phyloP scores from a whole-genome alignment of 2,797 vertebrate genomes.

The Neosilurus hyrtlii region DNA sequence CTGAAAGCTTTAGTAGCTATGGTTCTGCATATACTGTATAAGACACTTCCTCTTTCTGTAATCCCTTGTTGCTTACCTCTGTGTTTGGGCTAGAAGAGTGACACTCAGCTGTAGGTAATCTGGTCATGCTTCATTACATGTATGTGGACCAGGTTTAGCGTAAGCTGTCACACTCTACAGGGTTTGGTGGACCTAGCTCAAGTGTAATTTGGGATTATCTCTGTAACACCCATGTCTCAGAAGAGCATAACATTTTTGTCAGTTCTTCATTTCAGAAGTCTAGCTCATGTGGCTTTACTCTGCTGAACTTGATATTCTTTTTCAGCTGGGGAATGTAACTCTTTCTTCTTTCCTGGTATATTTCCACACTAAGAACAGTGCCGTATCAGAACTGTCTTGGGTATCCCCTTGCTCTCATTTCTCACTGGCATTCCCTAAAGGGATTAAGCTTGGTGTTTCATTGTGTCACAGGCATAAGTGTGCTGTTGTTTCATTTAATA shows the following conservation, averaged over 20 bases:
- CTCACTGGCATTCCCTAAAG: slow-evolving; percentile 29
- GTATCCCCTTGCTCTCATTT: slow-evolving; percentile 38
- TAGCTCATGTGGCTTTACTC: slow-evolving; percentile 48
- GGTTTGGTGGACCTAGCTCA: slow-evolving; percentile 63
- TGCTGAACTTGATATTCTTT: slow-evolving; percentile 51
- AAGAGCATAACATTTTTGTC: slow-evolving; percentile 61
- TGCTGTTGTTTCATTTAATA: slow-evolving; percentile 53
- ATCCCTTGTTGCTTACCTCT: slow-evolving; percentile 17
- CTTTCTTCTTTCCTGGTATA: slow-evolving; percentile 14
- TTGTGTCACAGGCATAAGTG: slow-evolving; percentile 44
- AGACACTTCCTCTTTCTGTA: slow-evolving; percentile 6
- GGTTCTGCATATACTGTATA: not conserved
- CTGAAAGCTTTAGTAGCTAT: not conserved
- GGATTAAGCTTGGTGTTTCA: slow-evolving; percentile 44
- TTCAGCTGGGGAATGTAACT: slow-evolving; percentile 24
- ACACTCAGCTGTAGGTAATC: slow-evolving; percentile 58
- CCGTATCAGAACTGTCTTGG: slow-evolving; percentile 29
- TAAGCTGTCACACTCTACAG: slow-evolving; percentile 64
- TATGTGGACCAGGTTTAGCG: slow-evolving; percentile 59
- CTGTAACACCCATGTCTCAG: slow-evolving; percentile 63
- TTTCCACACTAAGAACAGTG: slow-evolving; percentile 35
- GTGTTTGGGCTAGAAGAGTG: slow-evolving; percentile 38
- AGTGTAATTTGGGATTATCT: slow-evolving; percentile 71
- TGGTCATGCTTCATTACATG: slow-evolving; percentile 64
- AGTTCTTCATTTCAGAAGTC: slow-evolving; percentile 44